phyloP scores from a whole-genome alignment of 1,140 invertebrate genomes.

The Heliconius melpomene region DNA sequence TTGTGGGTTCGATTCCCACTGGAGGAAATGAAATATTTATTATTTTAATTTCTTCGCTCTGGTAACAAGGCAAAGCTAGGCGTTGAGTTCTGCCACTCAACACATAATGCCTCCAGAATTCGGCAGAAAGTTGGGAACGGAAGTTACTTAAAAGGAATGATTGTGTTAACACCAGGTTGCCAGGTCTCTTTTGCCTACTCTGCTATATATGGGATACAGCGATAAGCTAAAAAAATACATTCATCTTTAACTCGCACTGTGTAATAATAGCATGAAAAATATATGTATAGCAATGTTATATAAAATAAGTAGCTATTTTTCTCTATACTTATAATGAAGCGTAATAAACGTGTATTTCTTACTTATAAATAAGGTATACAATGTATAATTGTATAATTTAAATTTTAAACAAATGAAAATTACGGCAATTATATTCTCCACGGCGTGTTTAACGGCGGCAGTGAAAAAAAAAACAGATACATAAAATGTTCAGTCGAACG shows the following conservation, averaged over 20 bases:
- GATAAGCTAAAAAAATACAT: too few relatives aligned
- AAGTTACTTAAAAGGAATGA: too few relatives aligned
- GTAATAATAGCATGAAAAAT: background rate
- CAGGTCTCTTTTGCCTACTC: too few relatives aligned
- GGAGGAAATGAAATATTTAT: too few relatives aligned
- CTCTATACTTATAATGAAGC: background rate
- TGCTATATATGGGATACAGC: too few relatives aligned
- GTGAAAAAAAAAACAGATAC: background rate
- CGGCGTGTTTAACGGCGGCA: background rate
- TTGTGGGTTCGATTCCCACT: too few relatives aligned
- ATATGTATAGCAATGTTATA: slow-evolving; percentile 5
- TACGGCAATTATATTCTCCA: slow-evolving; percentile 20
- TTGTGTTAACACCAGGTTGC: too few relatives aligned
- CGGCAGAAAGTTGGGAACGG: too few relatives aligned
- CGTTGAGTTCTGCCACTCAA: too few relatives aligned
- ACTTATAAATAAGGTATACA: slow-evolving; percentile 12
- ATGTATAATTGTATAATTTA: slow-evolving; percentile 24
- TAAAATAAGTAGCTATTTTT: background rate
- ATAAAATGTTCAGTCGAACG: slow-evolving; percentile 18
- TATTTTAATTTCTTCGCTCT: too few relatives aligned
- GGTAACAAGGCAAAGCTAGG: too few relatives aligned
- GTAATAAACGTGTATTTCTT: background rate
- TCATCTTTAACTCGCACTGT: background rate
- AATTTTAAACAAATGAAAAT: slow-evolving; percentile 22
- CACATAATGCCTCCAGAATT: too few relatives aligned